Percentiles rank a stretch among this genome's conserved stretches.
Conservation (phyloP, 2,888 invertebrate genomes). For the Resseliella maxima region DNA sequence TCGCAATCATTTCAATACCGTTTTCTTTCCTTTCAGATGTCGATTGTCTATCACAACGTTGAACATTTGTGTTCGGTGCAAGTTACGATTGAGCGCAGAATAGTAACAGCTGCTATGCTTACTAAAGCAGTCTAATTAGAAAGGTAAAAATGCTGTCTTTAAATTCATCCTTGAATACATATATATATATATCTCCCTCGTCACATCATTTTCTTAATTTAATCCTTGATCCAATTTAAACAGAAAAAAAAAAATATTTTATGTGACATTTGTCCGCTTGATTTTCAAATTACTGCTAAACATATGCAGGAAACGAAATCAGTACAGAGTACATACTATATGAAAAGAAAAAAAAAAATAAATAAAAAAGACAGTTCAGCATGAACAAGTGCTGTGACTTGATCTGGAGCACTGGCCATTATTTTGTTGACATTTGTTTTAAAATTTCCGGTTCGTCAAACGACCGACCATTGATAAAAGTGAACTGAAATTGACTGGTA, state of each 20-base stretch:
- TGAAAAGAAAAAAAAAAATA: no score
- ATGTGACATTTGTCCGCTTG: background rate
- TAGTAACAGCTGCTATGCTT: background rate
- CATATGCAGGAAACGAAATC: no score
- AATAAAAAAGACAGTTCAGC: no score
- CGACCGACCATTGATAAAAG: conserved; percentile 24
- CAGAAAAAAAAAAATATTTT: background rate
- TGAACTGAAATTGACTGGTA: background rate
- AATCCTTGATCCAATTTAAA: conserved; percentile 10
- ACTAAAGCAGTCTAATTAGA: background rate
- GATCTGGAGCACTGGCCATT: background rate
- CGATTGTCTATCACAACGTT: background rate
- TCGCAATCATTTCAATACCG: background rate
- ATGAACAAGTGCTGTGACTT: background rate
- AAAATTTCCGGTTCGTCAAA: background rate
- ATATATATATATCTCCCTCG: background rate
- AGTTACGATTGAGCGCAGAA: background rate
- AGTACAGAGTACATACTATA: background rate
- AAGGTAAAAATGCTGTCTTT: background rate
- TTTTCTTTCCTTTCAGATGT: background rate
- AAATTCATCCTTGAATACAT: background rate
- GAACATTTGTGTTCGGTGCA: background rate
- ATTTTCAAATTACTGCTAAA: no score
- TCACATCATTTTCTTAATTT: background rate
- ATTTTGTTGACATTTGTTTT: background rate